Evolutionary conservation across 2,113 vertebrate genomes (phyloP).

Genomic region (Gila orcuttii): DNA sequence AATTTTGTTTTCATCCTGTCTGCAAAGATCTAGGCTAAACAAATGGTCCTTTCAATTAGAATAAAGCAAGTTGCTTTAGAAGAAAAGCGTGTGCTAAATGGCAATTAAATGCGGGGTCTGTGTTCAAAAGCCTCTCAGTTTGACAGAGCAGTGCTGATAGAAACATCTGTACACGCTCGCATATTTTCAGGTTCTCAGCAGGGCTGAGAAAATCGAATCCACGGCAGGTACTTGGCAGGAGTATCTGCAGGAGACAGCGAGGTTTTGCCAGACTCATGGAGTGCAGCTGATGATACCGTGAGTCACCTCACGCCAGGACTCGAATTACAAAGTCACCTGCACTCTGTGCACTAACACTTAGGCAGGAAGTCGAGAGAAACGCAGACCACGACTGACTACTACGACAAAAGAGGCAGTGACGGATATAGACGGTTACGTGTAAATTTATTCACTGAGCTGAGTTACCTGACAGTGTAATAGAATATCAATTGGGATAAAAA

Average conservation of each 20-base stretch:
- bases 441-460: not conserved
- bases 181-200: slow-evolving; percentile 30
- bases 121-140: slow-evolving; percentile 7
- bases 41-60: not conserved
- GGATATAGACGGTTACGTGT: not conserved
- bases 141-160: slow-evolving; percentile 19
- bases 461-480: not conserved
- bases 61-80: not conserved
- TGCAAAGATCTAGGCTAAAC: not conserved
- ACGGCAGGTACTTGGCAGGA: slow-evolving; percentile 20
- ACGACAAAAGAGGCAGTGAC: not conserved
- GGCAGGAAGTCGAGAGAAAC: not conserved
- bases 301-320: slow-evolving; percentile 25
- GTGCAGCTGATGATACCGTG: slow-evolving; percentile 37
- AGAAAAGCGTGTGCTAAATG: not conserved
- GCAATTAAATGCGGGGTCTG: slow-evolving; percentile 16
- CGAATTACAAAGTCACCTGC: slow-evolving; percentile 30
- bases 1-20: not conserved
- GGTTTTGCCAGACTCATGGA: slow-evolving; percentile 35
- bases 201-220: slow-evolving; percentile 4
- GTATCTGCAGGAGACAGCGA: not conserved
- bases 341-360: not conserved
- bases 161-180: slow-evolving; percentile 31
- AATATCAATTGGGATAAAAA: not conserved
- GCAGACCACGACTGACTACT: not conserved